Evolutionary conservation across 1,140 invertebrate genomes (phyloP).

Genomic region (Saxidomus purpurata): DNA sequence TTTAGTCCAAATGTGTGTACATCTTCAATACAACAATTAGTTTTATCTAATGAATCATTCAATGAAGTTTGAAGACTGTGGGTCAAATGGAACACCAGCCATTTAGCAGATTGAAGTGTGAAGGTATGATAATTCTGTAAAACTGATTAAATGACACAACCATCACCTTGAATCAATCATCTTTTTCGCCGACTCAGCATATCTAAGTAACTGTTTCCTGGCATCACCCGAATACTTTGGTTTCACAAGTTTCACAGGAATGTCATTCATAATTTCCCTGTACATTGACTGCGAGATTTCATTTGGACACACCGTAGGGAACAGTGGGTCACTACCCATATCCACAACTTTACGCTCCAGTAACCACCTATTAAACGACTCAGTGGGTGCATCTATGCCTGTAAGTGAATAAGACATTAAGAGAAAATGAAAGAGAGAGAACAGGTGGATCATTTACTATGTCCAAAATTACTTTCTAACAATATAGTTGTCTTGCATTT

Average conservation of each 20-base stretch:
- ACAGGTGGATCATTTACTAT: too few relatives aligned
- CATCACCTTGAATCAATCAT: constrained; percentile 95
- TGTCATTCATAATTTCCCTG: constrained; percentile 99
- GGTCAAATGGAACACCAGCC: too few relatives aligned
- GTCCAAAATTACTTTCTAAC: too few relatives aligned
- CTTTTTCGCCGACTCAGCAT: constrained; percentile 98
- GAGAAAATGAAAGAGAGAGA: neutral
- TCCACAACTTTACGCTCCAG: constrained; percentile 98
- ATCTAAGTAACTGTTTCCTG: constrained; percentile 97
- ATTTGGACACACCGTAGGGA: constrained; percentile 96
- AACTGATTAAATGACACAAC: too few relatives aligned
- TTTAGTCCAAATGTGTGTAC: too few relatives aligned
- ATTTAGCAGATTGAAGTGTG: too few relatives aligned
- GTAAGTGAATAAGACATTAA: constrained; percentile 42
- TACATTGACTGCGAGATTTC: constrained; percentile 98
- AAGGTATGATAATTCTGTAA: too few relatives aligned
- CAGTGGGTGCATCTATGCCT: constrained; percentile 97
- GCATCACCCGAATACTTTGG: constrained; percentile 98
- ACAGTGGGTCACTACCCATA: constrained; percentile 91
- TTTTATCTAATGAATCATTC: too few relatives aligned
- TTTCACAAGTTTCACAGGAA: constrained; percentile 97
- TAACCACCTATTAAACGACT: constrained; percentile 98
- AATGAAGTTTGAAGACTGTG: too few relatives aligned
- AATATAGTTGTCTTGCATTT: too few relatives aligned
- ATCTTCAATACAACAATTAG: too few relatives aligned